Evolutionary conservation across 2,888 invertebrate species (phyloP).

Genomic region (Athrips mouffetella): DNA sequence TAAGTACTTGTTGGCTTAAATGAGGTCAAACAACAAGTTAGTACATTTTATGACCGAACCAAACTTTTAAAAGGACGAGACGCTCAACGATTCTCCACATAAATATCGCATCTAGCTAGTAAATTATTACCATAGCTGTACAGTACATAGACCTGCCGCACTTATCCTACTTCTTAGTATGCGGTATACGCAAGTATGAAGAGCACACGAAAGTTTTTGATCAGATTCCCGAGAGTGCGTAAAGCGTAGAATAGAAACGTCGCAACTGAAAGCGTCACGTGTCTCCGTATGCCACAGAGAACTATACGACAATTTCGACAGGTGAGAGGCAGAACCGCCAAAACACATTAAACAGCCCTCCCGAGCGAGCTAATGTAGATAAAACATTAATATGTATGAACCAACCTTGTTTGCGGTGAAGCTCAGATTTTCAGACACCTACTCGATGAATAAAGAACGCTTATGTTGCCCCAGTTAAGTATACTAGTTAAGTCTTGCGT

Average conservation of each 20-base stretch:
- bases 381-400: constrained; percentile 75
- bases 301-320: constrained; percentile 49
- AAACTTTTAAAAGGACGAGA: too few species aligned
- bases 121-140: neutral
- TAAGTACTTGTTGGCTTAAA: too few species aligned
- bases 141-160: neutral
- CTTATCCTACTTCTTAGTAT: constrained; percentile 7
- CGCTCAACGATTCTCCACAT: neutral
- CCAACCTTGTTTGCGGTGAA: constrained; percentile 59
- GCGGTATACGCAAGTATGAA: constrained; percentile 8
- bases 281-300: constrained; percentile 7
- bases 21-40: too few species aligned
- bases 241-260: neutral
- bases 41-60: neutral
- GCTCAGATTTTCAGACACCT: constrained; percentile 62
- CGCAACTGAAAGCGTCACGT: constrained; percentile 10
- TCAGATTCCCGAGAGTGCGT: constrained; percentile 11
- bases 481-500: constrained; percentile 48
- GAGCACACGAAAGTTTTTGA: constrained; percentile 13
- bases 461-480: constrained; percentile 25
- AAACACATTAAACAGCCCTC: constrained; percentile 61
- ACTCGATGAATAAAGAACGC: constrained; percentile 63
- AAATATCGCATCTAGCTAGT: neutral
- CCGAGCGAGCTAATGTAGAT: constrained; percentile 59
- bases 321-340: constrained; percentile 55